Evolutionary conservation across 2,888 invertebrate genomes (phyloP), one percentile per base, ranked within the genome.

Genomic region (Himalopsyche anomala): DNA sequence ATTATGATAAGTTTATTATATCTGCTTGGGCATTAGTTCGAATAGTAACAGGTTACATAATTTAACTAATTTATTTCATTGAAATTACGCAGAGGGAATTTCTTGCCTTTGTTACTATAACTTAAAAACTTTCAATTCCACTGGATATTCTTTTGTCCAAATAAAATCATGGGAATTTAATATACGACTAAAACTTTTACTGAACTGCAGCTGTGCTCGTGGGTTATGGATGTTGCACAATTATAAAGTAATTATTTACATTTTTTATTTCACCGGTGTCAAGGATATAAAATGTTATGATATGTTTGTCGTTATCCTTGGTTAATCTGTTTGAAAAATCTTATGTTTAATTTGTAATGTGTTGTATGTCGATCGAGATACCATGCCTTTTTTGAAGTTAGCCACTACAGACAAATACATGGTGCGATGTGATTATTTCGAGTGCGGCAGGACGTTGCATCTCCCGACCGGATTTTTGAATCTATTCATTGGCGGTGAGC

Each of bases 401-500:
- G n/a, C 81, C 15, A 45, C 45, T n/a, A n/a, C 5, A n/a, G 5
- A 81, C n/a, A 9, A 81, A 5, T 36, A 81, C 54, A 45, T 5
- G 12, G 54, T 40, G 51, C 45, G 45, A 62, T 62, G 19, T 62
- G n/a, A 62, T 62, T n/a, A 62, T 62, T 62, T 62, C 54, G 81
- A 36, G 54, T 81, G 82, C 56, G 81, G 54, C 87, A 87, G 88
- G 88, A 87, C 83, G 84, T 87, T 87, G 85, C 86, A 84, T 87
- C 87, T 87, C 84, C 82, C 69, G 82, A 69, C 87, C 85, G 87
- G 87, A 85, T 87, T 86, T 62, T 62, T 88, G 74, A 85, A 87
- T 85, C 85, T 87, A 87, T 88, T 88, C 85, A 88, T 87, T 88
- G 86, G 84, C 86, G 83, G 85, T 88, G 87, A 83, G 83, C 86